Conservation (phyloP, 1,140 invertebrate species). For the Proales similis region DNA sequence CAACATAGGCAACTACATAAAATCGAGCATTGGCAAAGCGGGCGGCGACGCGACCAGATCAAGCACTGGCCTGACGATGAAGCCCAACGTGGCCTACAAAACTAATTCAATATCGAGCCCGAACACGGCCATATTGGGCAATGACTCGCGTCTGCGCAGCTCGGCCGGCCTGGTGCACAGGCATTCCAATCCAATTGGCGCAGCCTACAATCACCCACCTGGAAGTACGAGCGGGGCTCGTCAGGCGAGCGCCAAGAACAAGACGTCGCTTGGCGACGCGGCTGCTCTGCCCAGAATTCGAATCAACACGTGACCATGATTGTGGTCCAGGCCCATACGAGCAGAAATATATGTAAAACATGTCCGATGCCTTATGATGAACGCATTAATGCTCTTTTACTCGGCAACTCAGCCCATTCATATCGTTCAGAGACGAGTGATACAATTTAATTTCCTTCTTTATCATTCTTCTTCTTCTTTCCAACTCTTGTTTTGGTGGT, state of each 20-base stretch:
- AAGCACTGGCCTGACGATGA: constrained; percentile 19
- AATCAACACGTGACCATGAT: constrained; percentile 8
- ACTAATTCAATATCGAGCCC: no score
- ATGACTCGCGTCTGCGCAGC: constrained; percentile 28
- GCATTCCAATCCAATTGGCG: constrained; percentile 33
- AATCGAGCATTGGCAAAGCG: no score
- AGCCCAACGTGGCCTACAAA: constrained; percentile 1
- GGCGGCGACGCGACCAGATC: no score
- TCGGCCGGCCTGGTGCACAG: constrained; percentile 16
- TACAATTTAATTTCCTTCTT: no score
- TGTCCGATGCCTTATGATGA: no score
- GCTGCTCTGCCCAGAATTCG: constrained; percentile 26
- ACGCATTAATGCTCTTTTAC: no score
- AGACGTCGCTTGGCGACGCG: constrained; percentile 23
- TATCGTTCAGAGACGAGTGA: no score
- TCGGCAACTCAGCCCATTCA: no score
- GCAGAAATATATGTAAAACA: no score
- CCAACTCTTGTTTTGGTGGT: no score
- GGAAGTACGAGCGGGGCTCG: not conserved
- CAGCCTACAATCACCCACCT: not conserved
- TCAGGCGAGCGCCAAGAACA: constrained; percentile 13
- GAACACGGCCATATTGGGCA: constrained; percentile 1
- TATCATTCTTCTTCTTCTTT: no score
- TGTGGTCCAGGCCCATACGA: no score
- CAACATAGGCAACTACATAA: constrained; percentile 10